These are phyloP conservation scores for Cheiracanthium punctorium DNA, from an alignment of 2,888 invertebrate species.

Conservation along the genomic window DNA sequence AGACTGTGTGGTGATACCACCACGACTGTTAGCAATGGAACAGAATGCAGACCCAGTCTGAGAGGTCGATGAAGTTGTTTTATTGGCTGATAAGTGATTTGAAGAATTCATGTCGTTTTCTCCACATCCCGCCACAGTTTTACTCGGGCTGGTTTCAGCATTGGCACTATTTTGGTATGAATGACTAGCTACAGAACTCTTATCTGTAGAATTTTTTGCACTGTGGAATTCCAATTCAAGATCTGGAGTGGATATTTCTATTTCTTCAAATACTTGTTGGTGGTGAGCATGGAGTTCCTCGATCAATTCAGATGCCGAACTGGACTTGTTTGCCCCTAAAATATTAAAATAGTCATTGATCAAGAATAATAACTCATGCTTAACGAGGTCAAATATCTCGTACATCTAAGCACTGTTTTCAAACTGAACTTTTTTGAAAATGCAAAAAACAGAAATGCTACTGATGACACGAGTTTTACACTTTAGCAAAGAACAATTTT, in stretches of 20 bases:
- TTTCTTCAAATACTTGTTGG: slow-evolving; percentile 11
- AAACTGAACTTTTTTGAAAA: no score
- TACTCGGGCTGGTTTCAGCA: not conserved
- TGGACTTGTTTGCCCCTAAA: not conserved
- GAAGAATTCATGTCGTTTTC: not conserved
- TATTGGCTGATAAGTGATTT: not conserved
- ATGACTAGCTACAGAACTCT: not conserved
- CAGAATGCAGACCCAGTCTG: not conserved
- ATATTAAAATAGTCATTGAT: no score
- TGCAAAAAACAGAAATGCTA: no score
- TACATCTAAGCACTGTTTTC: no score
- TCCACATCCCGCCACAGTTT: not conserved
- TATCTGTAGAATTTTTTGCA: no score
- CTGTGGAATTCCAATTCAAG: not conserved
- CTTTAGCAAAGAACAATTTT: no score
- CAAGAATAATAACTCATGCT: no score
- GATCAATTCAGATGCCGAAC: not conserved
- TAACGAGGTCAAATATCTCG: no score
- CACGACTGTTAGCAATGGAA: not conserved
- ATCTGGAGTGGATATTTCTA: slow-evolving; percentile 13
- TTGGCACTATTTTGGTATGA: not conserved
- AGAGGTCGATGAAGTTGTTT: not conserved
- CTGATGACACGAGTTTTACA: no score
- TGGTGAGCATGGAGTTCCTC: not conserved
- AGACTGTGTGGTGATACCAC: not conserved